Evolutionary conservation across 2,797 vertebrate species (phyloP).

Genomic region (Pristis pectinata): DNA sequence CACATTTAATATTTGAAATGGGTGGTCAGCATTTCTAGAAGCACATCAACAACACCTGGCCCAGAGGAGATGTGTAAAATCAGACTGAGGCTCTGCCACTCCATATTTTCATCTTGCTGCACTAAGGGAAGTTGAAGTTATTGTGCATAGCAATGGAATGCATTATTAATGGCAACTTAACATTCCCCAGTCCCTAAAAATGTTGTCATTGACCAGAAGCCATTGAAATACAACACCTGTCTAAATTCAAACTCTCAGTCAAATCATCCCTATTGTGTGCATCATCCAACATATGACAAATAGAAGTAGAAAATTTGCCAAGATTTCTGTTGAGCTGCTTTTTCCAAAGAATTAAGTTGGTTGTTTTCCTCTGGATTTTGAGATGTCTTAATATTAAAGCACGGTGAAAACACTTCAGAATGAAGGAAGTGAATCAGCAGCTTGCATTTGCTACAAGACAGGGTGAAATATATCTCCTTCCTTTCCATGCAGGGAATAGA

Average conservation of each 20-base stretch:
- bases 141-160: not conserved
- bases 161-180: not conserved
- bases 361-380: not conserved
- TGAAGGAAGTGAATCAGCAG: not conserved
- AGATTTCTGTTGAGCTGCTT: not conserved
- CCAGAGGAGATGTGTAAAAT: not conserved
- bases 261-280: not conserved
- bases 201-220: not conserved
- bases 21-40: not conserved
- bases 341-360: not conserved
- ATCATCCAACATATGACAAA: not conserved
- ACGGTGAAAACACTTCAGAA: not conserved
- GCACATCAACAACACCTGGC: not conserved
- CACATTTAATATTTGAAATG: not conserved
- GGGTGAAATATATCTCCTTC: not conserved
- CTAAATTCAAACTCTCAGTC: not conserved
- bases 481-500: not conserved
- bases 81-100: not conserved
- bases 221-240: not conserved
- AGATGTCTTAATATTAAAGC: not conserved
- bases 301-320: not conserved
- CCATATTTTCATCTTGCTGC: not conserved
- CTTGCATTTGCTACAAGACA: not conserved
- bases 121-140: not conserved
- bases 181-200: not conserved